A percentile compares a stretch with the other conserved stretches of the same genome.
phyloP scores from a whole-genome alignment of 2,797 vertebrate genomes.

The Florisuga fusca region DNA sequence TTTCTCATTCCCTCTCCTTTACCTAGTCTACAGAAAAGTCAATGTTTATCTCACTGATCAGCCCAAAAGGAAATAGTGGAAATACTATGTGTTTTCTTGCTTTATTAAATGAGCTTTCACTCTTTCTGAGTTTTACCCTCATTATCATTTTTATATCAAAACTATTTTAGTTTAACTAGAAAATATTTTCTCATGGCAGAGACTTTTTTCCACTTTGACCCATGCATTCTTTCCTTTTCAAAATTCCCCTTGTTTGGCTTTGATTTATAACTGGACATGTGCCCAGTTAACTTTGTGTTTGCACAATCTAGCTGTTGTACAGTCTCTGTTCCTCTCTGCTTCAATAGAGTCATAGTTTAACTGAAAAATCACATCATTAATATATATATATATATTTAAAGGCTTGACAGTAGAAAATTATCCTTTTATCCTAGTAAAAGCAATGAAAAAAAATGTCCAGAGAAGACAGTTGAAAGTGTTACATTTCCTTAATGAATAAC shows the following conservation, averaged over 20 bases:
- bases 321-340: slow-evolving; percentile 47
- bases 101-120: slow-evolving; percentile 30
- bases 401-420: background rate
- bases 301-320: slow-evolving; percentile 42
- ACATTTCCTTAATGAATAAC: background rate
- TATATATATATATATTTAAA: slow-evolving; percentile 5
- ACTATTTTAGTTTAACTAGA: slow-evolving; percentile 66
- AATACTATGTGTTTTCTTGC: background rate
- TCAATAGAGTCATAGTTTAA: slow-evolving; percentile 57
- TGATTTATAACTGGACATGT: slow-evolving; percentile 59
- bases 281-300: slow-evolving; percentile 49
- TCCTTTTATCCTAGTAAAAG: background rate
- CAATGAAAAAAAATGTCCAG: background rate
- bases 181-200: slow-evolving; percentile 62
- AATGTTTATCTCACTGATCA: slow-evolving; percentile 1
- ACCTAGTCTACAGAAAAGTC: slow-evolving; percentile 10
- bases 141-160: slow-evolving; percentile 67
- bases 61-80: background rate
- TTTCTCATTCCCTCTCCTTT: slow-evolving; percentile 19
- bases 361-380: slow-evolving; percentile 68
- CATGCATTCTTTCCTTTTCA: slow-evolving; percentile 71
- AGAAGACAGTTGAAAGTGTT: background rate
- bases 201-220: slow-evolving; percentile 66
- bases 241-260: slow-evolving; percentile 69
- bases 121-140: slow-evolving; percentile 53